phyloP scores from a whole-genome alignment of 2,888 invertebrate genomes.

The Dasypolia templi region DNA sequence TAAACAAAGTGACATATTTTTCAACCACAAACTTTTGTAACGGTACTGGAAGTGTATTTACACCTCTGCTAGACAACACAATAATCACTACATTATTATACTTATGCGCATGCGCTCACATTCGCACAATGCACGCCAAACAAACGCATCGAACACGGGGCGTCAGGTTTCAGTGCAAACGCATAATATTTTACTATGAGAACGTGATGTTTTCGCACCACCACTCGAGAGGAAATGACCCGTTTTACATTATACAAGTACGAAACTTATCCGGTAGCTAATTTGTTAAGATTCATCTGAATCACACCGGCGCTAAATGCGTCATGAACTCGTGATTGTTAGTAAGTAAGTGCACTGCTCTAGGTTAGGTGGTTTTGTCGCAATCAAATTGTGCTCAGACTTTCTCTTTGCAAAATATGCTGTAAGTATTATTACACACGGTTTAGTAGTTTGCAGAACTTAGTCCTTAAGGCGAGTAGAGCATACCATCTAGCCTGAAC shows the following conservation, averaged over 20 bases:
- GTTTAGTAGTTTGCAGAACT: conserved; percentile 41
- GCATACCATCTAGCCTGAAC: conserved; percentile 40
- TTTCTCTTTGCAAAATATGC: conserved; percentile 31
- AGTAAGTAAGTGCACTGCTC: conserved; percentile 26
- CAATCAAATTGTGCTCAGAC: conserved; percentile 16
- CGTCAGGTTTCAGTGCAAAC: conserved; percentile 74
- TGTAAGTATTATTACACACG: conserved; percentile 9
- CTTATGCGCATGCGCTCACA: conserved; percentile 25
- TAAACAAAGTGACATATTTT: conserved; percentile 39
- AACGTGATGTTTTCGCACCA: conserved; percentile 75
- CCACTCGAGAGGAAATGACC: conserved; percentile 61
- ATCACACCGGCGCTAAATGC: conserved; percentile 17
- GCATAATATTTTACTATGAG: conserved; percentile 75
- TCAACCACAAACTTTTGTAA: conserved; percentile 68
- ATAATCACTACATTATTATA: conserved; percentile 62
- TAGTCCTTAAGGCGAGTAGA: conserved; percentile 32
- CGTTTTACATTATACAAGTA: conserved; percentile 50
- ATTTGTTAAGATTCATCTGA: conserved; percentile 46
- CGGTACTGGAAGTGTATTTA: conserved; percentile 61
- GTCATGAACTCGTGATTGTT: conserved; percentile 13
- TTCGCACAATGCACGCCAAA: conserved; percentile 64
- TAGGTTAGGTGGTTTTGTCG: conserved; percentile 13
- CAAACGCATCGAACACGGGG: conserved; percentile 70
- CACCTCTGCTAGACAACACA: conserved; percentile 61
- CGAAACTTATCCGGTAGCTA: conserved; percentile 44